Percentiles rank a stretch among this genome's conserved stretches.
Evolutionary conservation across 2,797 vertebrate species (phyloP).

Genomic region (Rhabdomys pumilio): DNA sequence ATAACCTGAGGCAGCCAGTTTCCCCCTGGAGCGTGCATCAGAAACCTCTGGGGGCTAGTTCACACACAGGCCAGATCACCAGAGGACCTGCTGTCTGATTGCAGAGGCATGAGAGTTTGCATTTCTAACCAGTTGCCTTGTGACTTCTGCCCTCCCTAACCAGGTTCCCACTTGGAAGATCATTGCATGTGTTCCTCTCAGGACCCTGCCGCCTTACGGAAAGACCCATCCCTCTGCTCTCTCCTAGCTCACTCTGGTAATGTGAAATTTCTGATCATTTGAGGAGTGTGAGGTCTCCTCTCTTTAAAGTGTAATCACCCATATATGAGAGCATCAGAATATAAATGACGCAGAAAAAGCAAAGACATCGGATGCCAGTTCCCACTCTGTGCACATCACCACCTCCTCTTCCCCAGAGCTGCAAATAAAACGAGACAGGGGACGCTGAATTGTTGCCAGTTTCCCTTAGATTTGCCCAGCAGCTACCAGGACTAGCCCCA

Average conservation of each 20-base stretch:
- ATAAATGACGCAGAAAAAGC: constrained; percentile 70
- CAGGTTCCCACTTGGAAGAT: neutral
- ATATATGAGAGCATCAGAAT: constrained; percentile 70
- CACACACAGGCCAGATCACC: neutral
- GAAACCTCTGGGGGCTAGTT: neutral
- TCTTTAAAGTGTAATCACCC: constrained; percentile 77
- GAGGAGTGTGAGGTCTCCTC: constrained; percentile 67
- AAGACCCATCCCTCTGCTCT: neutral
- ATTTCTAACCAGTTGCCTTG: neutral
- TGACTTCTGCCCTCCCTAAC: neutral
- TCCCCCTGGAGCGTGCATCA: neutral
- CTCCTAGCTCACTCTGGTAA: neutral
- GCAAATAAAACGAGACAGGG: constrained; percentile 5
- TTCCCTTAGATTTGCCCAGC: neutral
- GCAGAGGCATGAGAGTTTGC: neutral
- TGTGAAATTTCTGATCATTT: constrained; percentile 55
- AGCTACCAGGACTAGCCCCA: neutral
- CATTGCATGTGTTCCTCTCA: neutral
- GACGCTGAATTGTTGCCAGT: neutral
- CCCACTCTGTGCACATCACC: neutral
- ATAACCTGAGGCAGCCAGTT: neutral
- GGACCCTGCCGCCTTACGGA: neutral
- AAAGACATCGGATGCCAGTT: constrained; percentile 15
- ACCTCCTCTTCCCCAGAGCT: neutral
- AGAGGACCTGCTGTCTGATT: neutral